These are phyloP conservation scores for Chiridota heheva DNA, from an alignment of 35 echinoderm and acorn worm species.

Conservation along the genomic window DNA sequence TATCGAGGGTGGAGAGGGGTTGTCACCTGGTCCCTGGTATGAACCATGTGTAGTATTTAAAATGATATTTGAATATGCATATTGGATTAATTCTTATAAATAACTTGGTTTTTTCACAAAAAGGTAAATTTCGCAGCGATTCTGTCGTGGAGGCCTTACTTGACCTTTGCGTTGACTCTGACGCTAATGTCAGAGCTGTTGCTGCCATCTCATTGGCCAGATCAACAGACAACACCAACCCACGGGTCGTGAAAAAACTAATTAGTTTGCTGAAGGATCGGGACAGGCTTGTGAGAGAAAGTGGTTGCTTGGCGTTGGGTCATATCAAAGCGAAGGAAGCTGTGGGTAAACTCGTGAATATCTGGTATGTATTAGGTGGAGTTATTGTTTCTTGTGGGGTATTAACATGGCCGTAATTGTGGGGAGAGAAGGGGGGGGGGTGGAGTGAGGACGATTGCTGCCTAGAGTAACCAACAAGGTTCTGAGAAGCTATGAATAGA, in stretches of 20 bases:
- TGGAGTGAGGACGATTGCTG: background rate
- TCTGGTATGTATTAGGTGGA: conserved; percentile 70
- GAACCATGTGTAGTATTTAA: too few relatives aligned
- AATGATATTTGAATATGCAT: too few relatives aligned
- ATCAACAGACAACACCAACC: conserved; percentile 43
- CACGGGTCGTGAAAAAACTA: conserved; percentile 50
- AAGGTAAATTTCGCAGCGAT: conserved; percentile 87
- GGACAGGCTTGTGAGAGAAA: conserved; percentile 84
- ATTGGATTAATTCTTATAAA: too few relatives aligned
- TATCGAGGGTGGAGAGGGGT: too few relatives aligned
- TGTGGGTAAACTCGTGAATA: conserved; percentile 69
- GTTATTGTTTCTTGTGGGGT: background rate
- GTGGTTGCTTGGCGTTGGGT: conserved; percentile 91
- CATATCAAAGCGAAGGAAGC: conserved; percentile 86
- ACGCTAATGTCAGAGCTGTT: conserved; percentile 85
- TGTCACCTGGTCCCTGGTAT: too few relatives aligned
- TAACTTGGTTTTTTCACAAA: background rate
- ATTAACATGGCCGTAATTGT: background rate
- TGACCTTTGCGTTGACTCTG: conserved; percentile 78
- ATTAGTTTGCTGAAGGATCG: conserved; percentile 75
- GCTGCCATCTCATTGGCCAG: conserved; percentile 92
- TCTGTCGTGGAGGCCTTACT: conserved; percentile 87
- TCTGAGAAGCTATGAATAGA: background rate
- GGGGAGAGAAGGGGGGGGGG: too few relatives aligned
- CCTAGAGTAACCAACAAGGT: background rate